phyloP scores from a whole-genome alignment of 2,113 vertebrate genomes.

The Corythaeola cristata region DNA sequence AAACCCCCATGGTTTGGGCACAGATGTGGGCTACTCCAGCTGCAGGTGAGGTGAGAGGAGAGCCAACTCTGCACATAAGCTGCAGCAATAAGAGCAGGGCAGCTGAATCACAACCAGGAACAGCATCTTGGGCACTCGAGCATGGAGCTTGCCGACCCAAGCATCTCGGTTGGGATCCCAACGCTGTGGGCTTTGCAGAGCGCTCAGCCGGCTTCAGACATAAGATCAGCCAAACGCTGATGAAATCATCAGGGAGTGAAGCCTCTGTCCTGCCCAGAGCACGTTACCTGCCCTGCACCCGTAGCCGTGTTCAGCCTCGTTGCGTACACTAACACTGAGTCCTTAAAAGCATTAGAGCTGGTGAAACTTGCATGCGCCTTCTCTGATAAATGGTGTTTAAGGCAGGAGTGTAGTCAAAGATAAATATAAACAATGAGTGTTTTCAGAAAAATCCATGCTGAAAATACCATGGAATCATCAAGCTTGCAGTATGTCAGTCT shows the following conservation, averaged over 20 bases:
- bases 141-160: fast-evolving
- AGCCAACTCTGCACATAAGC: not conserved
- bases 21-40: not conserved
- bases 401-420: not conserved
- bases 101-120: not conserved
- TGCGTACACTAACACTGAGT: fast-evolving
- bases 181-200: fast-evolving
- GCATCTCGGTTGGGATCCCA: not conserved
- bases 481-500: not conserved
- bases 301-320: not conserved
- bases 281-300: not conserved
- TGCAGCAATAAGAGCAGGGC: fast-evolving
- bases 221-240: not conserved
- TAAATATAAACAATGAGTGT: not conserved
- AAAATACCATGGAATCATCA: not conserved
- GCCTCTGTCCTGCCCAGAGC: not conserved
- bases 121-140: fast-evolving
- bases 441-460: not conserved
- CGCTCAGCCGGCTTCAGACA: fast-evolving
- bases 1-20: fast-evolving
- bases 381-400: not conserved
- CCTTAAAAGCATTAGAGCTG: not conserved
- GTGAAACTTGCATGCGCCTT: not conserved
- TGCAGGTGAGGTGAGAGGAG: not conserved
- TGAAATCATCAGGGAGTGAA: not conserved